Evolutionary conservation across 2,888 invertebrate genomes (phyloP), one percentile per base, ranked within the genome.

Genomic region (Hipparchia sbordonii): DNA sequence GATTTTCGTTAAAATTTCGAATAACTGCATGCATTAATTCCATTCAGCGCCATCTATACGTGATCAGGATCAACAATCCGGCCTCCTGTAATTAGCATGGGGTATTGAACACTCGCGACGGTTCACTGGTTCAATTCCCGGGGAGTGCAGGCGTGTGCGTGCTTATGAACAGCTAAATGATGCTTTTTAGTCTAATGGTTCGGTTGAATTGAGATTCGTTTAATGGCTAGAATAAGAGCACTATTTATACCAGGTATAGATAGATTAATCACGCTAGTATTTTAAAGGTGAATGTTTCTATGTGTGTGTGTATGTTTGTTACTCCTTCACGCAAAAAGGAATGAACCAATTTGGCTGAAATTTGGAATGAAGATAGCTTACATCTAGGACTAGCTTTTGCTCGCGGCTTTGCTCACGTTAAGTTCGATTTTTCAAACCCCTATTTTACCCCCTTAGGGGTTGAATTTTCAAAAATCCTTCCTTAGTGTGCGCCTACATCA

Each of bases 51-150:
- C 77, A 77, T 77, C 77, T 77, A 71, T 57, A 73, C 72, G 67
- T 67, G 73, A 73, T 74, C 72, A 46, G 68, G 59, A 63, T 68
- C 70, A 76, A 73, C 59, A 71, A 54, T 52, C 73, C 68, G 68
- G 56, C 52, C 72, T 51, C 45, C 65, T 71, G 74, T 76, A 76
- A 78, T 79, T 77, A 78, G 78, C 74, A 76, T 78, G 79, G 76
- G 72, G 70, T 77, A 77, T 78, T 79, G 76, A 76, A 59, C 75
- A 75, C 75, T 75, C 70, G 74, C 77, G 76, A 77, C 78, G 76
- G 79, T 74, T 77, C 78, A 79, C 73, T 79, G 79, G 79, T 79
- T 79, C 77, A 73, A 77, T 73, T 79, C 79, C 79, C 77, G 79
- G 71, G 74, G 33, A 39, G 13, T 39, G 59, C 76, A 77, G 72